phyloP scores from a whole-genome alignment of 2,113 vertebrate species.

The Hyla sarda region DNA sequence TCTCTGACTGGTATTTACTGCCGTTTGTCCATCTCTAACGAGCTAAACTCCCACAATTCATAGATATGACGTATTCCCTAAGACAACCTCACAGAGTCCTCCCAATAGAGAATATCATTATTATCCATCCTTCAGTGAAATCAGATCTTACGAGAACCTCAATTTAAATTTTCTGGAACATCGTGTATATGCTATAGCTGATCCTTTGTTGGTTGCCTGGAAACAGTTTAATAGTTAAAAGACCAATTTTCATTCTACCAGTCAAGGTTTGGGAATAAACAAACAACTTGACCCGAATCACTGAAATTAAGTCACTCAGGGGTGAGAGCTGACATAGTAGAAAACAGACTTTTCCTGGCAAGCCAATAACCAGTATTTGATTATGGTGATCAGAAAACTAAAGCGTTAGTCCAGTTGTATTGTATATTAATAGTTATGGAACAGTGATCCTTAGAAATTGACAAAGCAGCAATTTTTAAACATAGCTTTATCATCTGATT shows the following conservation, averaged over 20 bases:
- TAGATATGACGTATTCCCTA: no score
- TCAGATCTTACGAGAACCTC: not conserved
- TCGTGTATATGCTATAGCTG: not conserved
- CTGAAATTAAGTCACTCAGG: not conserved
- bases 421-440: not conserved
- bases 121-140: not conserved
- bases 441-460: not conserved
- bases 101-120: not conserved
- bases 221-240: not conserved
- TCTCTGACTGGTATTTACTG: no score
- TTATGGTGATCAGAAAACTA: not conserved
- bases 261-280: not conserved
- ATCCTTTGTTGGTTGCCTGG: not conserved
- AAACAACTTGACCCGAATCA: conserved; percentile 11
- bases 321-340: not conserved
- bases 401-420: not conserved
- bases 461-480: no score
- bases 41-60: no score
- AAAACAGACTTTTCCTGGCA: not conserved
- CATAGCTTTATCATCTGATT: not conserved
- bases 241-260: not conserved
- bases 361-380: not conserved
- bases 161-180: not conserved
- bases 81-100: not conserved
- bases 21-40: no score